These are phyloP conservation scores for Heliangelus exortis DNA, from an alignment of 2,797 vertebrate species.

Conservation along the genomic window DNA sequence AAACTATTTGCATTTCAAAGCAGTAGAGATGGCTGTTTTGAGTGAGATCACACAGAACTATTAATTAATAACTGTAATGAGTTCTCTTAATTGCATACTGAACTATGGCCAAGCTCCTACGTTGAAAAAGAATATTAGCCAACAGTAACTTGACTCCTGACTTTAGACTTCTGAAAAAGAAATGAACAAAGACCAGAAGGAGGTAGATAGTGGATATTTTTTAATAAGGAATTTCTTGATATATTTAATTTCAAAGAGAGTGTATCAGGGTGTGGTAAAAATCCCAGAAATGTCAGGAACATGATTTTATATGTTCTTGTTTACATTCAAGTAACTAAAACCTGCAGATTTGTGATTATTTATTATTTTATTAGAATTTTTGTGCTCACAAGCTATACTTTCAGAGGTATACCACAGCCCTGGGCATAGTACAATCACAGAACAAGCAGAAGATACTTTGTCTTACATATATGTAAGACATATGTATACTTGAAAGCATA, in stretches of 20 bases:
- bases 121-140: conserved; percentile 30
- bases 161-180: not conserved
- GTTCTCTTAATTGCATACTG: conserved; percentile 55
- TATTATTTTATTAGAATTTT: not conserved
- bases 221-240: not conserved
- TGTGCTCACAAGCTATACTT: not conserved
- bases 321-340: not conserved
- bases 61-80: conserved; percentile 68
- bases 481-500: no score
- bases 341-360: not conserved
- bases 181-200: not conserved
- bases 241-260: not conserved
- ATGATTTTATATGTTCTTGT: not conserved
- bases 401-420: not conserved
- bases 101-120: conserved; percentile 23
- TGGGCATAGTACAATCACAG: not conserved
- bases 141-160: not conserved
- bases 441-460: no score
- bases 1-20: conserved; percentile 70
- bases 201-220: not conserved
- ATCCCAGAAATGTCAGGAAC: not conserved
- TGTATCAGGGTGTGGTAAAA: not conserved
- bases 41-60: conserved; percentile 46
- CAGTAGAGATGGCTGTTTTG: conserved; percentile 11
- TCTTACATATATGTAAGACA: no score